Evolutionary conservation across 1,140 invertebrate genomes (phyloP).

Genomic region (Drosophila grimshawi): DNA sequence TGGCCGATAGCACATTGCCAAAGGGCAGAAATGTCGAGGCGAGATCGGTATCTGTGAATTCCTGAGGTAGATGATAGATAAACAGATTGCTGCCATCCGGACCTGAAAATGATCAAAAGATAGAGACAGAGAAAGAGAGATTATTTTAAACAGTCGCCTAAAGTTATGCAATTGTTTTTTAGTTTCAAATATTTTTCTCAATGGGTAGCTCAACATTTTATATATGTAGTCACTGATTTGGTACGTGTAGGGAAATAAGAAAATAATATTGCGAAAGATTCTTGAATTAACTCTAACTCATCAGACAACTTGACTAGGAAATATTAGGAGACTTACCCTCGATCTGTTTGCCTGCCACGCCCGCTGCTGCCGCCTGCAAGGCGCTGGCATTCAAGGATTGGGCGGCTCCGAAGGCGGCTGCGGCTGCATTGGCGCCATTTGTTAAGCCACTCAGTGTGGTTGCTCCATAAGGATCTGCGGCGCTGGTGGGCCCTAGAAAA

Average conservation of each 20-base stretch:
- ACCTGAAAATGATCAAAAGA: conserved; percentile 85
- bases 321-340: conserved; percentile 62
- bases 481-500: conserved; percentile 67
- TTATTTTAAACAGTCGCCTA: not conserved
- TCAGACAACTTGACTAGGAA: no score
- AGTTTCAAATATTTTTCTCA: no score
- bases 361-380: conserved; percentile 73
- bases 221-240: no score
- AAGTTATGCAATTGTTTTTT: conserved; percentile 2
- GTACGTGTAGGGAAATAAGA: no score
- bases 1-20: conserved; percentile 98
- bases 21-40: conserved; percentile 97
- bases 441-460: conserved; percentile 68
- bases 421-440: conserved; percentile 60
- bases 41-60: conserved; percentile 97
- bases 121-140: conserved; percentile 45
- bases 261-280: no score
- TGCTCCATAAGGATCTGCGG: conserved; percentile 68
- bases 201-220: no score
- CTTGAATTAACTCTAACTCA: no score
- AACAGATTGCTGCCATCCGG: conserved; percentile 99
- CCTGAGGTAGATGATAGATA: conserved; percentile 99
- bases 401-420: conserved; percentile 58
- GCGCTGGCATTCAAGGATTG: conserved; percentile 66
- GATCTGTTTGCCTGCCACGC: conserved; percentile 82